Evolutionary conservation across 2,888 invertebrate species (phyloP).

Genomic region (Mimas tiliae): DNA sequence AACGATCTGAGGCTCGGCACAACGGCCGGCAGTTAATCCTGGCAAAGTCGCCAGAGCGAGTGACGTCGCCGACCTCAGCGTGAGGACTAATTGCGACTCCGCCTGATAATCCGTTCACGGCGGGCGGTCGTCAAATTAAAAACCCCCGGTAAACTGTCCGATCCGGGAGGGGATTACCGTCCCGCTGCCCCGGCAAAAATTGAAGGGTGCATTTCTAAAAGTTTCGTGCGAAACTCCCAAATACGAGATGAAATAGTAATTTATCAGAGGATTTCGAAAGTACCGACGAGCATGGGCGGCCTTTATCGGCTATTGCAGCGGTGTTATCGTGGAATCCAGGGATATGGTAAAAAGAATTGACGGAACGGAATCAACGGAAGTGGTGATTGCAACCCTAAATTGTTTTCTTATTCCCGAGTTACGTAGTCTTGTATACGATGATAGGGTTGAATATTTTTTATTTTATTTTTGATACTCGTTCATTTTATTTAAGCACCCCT

Average conservation of each 20-base stretch:
- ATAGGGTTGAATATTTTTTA: constrained; percentile 19
- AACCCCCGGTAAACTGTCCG: constrained; percentile 73
- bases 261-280: constrained; percentile 81
- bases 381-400: constrained; percentile 26
- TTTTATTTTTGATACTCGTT: not conserved
- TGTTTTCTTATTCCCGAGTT: constrained; percentile 19
- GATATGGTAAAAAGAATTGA: constrained; percentile 46
- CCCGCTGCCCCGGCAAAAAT: constrained; percentile 48
- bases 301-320: constrained; percentile 70
- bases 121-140: constrained; percentile 81
- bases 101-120: constrained; percentile 79
- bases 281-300: constrained; percentile 67
- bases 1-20: constrained; percentile 36
- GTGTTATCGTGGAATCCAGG: constrained; percentile 56
- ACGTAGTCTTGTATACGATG: not conserved
- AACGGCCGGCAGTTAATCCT: constrained; percentile 54
- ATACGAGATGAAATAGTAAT: constrained; percentile 82
- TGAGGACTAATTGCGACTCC: constrained; percentile 76
- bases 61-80: constrained; percentile 58
- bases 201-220: constrained; percentile 67
- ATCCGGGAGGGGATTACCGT: constrained; percentile 49
- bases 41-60: constrained; percentile 55
- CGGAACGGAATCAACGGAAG: constrained; percentile 41
- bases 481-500: not conserved
- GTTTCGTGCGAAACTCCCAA: constrained; percentile 70